Evolutionary conservation across 2,113 vertebrate species (phyloP), one percentile per base, ranked within the genome.

Genomic region (Muntiacus reevesi): DNA sequence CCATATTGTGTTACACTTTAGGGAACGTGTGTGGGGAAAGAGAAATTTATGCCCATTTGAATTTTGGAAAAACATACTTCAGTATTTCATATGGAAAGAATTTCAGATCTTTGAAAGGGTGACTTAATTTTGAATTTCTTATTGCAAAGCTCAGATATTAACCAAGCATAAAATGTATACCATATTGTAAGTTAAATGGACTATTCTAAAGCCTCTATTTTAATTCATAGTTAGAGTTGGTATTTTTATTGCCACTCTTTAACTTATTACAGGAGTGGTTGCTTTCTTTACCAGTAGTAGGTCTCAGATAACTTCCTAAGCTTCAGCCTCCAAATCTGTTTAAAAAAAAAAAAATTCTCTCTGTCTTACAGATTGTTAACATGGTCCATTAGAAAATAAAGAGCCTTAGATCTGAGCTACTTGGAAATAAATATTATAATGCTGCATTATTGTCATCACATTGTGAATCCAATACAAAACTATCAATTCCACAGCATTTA

Each of bases 91-190:
- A 67, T 62, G 71, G 82, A 89, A 96, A 91, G 8, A 86, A 91
- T 93, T 88, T 87, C 43, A 28, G 27, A 43, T 60, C 45, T 86
- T 89, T 84, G 71, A 40, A 59, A 88, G 33, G 10, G 47, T 71
- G 55, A 83, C 30, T 97, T 93, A 93, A 94, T 93, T 93, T 74
- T 79, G 19, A 89, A 87, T 93, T 82, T 92, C 19, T 94, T 94
- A 92, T 36, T 96, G 91, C 64, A 91, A 94, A 93, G 67, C 71
- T 82, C 25, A 92, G 27, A 89, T 74, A 93, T 82, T 94, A 94
- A 92, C 74, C 33, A 94, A 91, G 40, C 28, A 95, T 95, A 89
- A 89, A 91, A 59, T 91, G 1, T 45, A 40, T 47, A 52, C n/a
- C 36, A 45, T 78, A 62, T 40, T 87, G 0, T 94, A 97, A 82